Percentiles rank a stretch among this genome's conserved stretches.
These are phyloP conservation scores for Deladenus siricidicola DNA, from an alignment of 2,888 invertebrate genomes.

Conservation along the genomic window DNA sequence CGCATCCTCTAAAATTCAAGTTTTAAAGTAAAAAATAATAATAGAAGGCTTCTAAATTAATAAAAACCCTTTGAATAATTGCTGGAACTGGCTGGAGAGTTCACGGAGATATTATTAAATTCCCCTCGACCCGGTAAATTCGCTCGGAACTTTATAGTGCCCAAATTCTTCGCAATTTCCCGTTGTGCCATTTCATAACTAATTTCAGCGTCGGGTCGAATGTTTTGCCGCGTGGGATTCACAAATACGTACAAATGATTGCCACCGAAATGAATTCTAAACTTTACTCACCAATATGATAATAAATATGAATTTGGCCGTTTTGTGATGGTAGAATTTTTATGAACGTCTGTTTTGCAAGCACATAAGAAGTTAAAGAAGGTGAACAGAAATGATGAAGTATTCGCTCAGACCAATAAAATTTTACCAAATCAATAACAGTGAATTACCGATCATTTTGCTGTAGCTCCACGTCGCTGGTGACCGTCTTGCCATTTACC, in stretches of 20 bases:
- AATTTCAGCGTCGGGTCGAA: conserved; percentile 52
- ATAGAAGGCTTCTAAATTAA: background rate
- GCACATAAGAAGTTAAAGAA: too few species aligned
- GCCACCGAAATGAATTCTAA: conserved; percentile 59
- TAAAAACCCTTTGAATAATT: conserved; percentile 17
- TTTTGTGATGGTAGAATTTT: too few species aligned
- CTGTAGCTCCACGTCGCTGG: conserved; percentile 55
- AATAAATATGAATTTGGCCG: too few species aligned
- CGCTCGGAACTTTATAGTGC: conserved; percentile 32
- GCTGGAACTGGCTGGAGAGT: background rate
- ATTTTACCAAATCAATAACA: too few species aligned
- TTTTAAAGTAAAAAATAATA: background rate
- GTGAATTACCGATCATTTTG: conserved; percentile 58
- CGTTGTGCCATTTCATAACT: conserved; percentile 59
- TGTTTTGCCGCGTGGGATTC: conserved; percentile 55
- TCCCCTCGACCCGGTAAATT: too few species aligned
- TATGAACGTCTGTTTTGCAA: too few species aligned
- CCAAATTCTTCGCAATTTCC: conserved; percentile 58
- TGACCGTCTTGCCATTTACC: conserved; percentile 58
- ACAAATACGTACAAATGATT: conserved; percentile 60
- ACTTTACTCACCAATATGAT: conserved; percentile 4
- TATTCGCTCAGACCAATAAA: too few species aligned
- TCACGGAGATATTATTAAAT: too few species aligned
- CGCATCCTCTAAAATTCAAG: conserved; percentile 33
- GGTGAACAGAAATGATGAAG: too few species aligned